A percentile compares a stretch with the other conserved stretches of the same genome.
These are phyloP conservation scores for Coregonus suidteri DNA, from an alignment of 2,797 vertebrate species.

Conservation along the genomic window DNA sequence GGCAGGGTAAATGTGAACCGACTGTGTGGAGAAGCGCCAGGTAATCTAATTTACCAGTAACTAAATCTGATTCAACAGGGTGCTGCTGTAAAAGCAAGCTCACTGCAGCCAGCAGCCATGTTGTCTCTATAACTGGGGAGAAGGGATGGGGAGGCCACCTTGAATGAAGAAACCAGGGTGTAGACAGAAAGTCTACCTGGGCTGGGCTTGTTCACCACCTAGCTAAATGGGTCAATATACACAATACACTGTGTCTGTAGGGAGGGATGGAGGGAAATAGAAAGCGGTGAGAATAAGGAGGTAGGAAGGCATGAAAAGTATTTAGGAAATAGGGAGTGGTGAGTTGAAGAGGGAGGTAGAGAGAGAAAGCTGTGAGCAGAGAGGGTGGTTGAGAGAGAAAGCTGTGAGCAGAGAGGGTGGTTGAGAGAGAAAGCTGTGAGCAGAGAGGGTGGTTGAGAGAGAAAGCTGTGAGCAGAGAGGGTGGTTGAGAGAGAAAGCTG, in stretches of 20 bases:
- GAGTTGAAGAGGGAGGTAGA: background rate
- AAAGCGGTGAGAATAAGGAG: background rate
- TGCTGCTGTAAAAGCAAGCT: constrained; percentile 23
- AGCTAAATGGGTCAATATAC: constrained; percentile 21
- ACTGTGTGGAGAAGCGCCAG: constrained; percentile 42
- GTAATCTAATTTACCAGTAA: constrained; percentile 60
- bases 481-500: background rate
- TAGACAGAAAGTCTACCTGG: constrained; percentile 13
- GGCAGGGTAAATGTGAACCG: constrained; percentile 46
- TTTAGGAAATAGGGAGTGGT: background rate
- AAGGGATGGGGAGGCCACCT: constrained; percentile 37
- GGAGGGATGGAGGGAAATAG: background rate
- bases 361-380: background rate
- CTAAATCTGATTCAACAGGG: constrained; percentile 34
- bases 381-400: background rate
- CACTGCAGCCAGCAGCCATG: constrained; percentile 32
- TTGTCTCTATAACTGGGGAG: background rate
- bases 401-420: background rate
- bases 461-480: background rate
- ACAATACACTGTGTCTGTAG: constrained; percentile 21
- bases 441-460: background rate
- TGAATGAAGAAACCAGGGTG: constrained; percentile 44
- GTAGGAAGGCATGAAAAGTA: background rate
- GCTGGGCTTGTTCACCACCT: constrained; percentile 17
- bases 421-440: background rate